phyloP scores from a whole-genome alignment of 2,113 vertebrate genomes.

The Tragelaphus imberbis region DNA sequence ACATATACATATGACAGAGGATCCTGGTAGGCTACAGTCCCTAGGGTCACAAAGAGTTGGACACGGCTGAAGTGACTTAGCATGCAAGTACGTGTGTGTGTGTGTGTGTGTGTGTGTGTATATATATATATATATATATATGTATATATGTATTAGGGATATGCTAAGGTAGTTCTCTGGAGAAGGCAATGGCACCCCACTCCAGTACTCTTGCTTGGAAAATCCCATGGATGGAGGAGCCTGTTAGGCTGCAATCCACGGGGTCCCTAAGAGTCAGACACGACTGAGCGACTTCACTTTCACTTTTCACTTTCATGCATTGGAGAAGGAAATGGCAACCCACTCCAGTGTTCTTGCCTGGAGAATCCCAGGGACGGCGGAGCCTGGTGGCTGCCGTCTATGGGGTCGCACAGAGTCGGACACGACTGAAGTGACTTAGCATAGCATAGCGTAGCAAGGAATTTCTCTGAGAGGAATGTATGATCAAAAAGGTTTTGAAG shows the following conservation, averaged over 20 bases:
- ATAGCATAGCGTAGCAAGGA: neutral
- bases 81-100: neutral
- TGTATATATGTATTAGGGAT: neutral
- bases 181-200: no score
- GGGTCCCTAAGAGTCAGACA: no score
- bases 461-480: neutral
- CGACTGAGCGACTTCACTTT: no score
- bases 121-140: no score
- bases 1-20: neutral
- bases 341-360: no score
- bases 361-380: no score
- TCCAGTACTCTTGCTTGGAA: no score
- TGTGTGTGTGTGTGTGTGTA: no score
- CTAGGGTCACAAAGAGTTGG: neutral
- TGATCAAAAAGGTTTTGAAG: conserved; percentile 7
- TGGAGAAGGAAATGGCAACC: neutral
- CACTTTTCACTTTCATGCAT: no score
- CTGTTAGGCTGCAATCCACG: no score
- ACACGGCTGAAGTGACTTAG: neutral
- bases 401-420: neutral
- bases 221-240: no score
- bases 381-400: neutral
- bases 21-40: neutral
- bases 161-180: neutral
- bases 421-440: neutral